Conservation (phyloP, 2,797 vertebrate species). For the Pangasius krempfi region DNA sequence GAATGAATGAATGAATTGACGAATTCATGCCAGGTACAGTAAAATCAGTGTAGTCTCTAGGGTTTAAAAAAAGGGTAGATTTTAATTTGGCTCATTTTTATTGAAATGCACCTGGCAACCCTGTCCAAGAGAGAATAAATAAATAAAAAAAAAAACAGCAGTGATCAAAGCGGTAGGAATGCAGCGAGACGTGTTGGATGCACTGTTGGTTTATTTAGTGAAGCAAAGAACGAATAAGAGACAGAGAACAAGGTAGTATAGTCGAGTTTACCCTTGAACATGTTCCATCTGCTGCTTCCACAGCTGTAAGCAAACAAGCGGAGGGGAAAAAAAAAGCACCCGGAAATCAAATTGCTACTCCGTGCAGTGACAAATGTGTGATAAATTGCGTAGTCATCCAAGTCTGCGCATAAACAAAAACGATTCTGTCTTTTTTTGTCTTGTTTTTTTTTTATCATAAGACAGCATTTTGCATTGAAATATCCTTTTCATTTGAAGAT, state of each 20-base stretch:
- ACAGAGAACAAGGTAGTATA: not conserved
- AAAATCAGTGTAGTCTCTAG: not conserved
- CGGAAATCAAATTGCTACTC: not conserved
- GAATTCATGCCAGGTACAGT: not conserved
- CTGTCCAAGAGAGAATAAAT: not conserved
- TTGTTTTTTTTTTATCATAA: not conserved
- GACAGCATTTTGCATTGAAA: not conserved
- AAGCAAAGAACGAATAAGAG: conserved; percentile 9
- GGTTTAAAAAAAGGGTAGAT: not conserved
- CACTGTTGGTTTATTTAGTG: not conserved
- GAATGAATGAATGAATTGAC: too few species aligned
- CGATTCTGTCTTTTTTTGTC: not conserved
- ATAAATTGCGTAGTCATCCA: not conserved
- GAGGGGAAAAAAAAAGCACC: not conserved
- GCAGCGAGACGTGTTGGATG: not conserved
- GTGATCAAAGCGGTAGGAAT: not conserved
- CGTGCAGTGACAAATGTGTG: not conserved
- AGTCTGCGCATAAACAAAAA: not conserved
- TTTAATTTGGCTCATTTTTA: not conserved
- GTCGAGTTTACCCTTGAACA: not conserved
- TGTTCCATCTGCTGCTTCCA: not conserved
- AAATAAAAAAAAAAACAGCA: not conserved
- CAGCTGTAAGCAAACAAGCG: not conserved
- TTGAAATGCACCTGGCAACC: not conserved
- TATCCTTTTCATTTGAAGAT: not conserved